A percentile compares a stretch with the other conserved stretches of the same genome.
Conservation (phyloP, 2,888 invertebrate genomes). For the Perizoma flavofasciatum region DNA sequence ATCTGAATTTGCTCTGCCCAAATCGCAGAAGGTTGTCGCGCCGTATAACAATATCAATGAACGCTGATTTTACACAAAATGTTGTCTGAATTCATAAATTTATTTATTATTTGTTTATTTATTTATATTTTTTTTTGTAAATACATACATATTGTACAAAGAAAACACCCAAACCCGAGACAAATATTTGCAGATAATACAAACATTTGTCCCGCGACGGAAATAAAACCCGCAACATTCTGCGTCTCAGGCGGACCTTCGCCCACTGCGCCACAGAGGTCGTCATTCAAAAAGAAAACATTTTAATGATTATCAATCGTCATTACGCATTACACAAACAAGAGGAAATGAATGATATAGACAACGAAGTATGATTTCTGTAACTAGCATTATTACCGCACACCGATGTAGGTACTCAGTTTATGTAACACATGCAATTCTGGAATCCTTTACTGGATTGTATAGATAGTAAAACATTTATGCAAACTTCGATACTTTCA, state of each 20-base stretch:
- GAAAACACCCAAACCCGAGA: too few relatives aligned
- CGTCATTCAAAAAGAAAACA: too few relatives aligned
- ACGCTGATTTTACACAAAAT: constrained; percentile 1
- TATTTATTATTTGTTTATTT: too few relatives aligned
- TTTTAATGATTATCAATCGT: too few relatives aligned
- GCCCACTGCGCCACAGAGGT: too few relatives aligned
- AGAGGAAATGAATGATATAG: constrained; percentile 80
- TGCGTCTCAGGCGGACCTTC: too few relatives aligned
- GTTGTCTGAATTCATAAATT: constrained; percentile 4
- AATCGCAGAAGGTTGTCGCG: neutral
- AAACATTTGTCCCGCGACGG: too few relatives aligned
- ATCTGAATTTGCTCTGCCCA: neutral
- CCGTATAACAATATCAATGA: neutral
- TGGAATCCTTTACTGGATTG: constrained; percentile 15
- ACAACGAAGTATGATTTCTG: constrained; percentile 76
- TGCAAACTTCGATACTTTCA: constrained; percentile 20
- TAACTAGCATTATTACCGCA: constrained; percentile 62
- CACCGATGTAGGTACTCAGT: constrained; percentile 34
- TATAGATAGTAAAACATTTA: neutral
- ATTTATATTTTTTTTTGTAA: too few relatives aligned
- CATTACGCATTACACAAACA: constrained; percentile 45
- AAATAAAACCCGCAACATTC: too few relatives aligned
- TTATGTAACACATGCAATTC: constrained; percentile 60
- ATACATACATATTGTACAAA: too few relatives aligned
- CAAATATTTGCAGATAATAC: too few relatives aligned